A percentile compares a stretch with the other conserved stretches of the same genome.
Evolutionary conservation across 2,113 vertebrate species (phyloP).

Genomic region (Actenoides hombroni): DNA sequence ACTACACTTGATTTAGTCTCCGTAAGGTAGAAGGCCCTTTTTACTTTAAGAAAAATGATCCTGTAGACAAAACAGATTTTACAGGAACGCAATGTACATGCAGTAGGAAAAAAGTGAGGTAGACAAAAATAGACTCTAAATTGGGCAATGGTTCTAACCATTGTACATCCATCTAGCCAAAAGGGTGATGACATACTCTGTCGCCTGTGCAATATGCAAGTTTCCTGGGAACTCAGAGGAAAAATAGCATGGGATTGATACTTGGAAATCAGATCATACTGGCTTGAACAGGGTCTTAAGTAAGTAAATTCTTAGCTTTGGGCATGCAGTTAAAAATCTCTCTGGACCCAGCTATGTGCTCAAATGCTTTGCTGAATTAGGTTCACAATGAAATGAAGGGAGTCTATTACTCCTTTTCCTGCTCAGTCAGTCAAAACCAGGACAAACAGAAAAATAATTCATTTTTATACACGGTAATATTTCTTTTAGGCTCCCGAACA

Average conservation of each 20-base stretch:
- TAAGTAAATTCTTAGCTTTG: not conserved
- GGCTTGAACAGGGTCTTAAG: not conserved
- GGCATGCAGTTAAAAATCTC: not conserved
- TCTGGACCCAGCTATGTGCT: not conserved
- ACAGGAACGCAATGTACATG: not conserved
- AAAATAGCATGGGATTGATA: not conserved
- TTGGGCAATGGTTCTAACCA: not conserved
- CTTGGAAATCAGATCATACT: not conserved
- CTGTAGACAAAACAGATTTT: not conserved
- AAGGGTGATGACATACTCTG: not conserved
- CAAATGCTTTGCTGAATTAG: not conserved
- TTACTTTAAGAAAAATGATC: not conserved
- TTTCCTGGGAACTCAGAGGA: not conserved
- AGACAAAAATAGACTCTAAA: not conserved
- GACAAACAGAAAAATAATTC: not conserved
- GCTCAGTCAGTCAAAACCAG: not conserved
- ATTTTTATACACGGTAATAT: not conserved
- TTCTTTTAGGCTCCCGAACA: not conserved
- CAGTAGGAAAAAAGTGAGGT: not conserved
- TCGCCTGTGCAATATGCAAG: accelerated
- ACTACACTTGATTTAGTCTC: not conserved
- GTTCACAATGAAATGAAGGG: not conserved
- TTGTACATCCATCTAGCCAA: not conserved
- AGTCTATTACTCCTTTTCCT: not conserved
- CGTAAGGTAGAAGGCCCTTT: not conserved